phyloP scores from a whole-genome alignment of 35 echinoderm and acorn worm genomes.

The Stichopus chloronotus region DNA sequence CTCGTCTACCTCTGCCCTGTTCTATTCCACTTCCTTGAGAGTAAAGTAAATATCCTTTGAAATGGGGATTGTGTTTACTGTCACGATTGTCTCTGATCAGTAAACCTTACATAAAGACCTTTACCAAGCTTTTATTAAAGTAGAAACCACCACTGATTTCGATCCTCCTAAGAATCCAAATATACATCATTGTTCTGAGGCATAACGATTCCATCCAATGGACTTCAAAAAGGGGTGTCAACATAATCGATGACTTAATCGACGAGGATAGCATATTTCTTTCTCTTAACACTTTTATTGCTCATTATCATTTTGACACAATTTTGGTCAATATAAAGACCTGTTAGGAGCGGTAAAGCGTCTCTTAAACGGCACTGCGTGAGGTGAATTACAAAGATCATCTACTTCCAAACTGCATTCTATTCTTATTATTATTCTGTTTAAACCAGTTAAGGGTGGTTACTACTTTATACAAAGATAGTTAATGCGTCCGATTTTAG shows the following conservation, averaged over 20 bases:
- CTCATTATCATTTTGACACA: not conserved
- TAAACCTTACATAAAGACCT: not conserved
- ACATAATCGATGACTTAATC: not conserved
- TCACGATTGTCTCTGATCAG: not conserved
- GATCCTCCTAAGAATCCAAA: not conserved
- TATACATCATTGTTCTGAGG: not conserved
- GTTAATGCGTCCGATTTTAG: not conserved
- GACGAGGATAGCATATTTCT: not conserved
- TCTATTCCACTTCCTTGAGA: not conserved
- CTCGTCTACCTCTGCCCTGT: no score
- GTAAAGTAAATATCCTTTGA: not conserved
- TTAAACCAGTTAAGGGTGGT: slow-evolving; percentile 19
- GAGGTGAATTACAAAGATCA: not conserved
- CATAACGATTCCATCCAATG: slow-evolving; percentile 20
- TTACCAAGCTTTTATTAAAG: not conserved
- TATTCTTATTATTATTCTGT: not conserved
- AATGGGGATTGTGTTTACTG: not conserved
- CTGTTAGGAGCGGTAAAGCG: not conserved
- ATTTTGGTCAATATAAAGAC: not conserved
- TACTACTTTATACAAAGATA: not conserved
- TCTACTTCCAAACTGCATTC: not conserved
- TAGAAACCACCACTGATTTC: not conserved
- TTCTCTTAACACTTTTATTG: not conserved
- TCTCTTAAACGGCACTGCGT: not conserved
- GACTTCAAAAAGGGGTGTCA: not conserved